Evolutionary conservation across 1,140 invertebrate genomes (phyloP), one percentile per base, ranked within the genome.

Genomic region (Drosophila fuyamai): DNA sequence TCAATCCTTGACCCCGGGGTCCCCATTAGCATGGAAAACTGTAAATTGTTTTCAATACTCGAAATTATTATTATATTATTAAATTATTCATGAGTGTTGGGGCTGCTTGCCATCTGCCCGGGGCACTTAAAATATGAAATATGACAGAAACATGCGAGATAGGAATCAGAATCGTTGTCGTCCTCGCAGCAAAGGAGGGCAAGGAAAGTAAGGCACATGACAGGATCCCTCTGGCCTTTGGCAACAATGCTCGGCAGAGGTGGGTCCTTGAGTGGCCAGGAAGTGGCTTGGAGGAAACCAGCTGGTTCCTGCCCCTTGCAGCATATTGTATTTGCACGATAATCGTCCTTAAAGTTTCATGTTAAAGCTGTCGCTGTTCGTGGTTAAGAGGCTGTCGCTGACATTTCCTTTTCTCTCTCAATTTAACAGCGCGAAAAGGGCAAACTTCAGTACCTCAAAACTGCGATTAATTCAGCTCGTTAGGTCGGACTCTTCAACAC

Each of bases 21-120:
- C 29, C 5, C 54, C 65, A 32, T 77, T 57, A 47, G 66, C 74
- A 46, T 53, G 65, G 46, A 46, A 77, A 77, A 77, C 76, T 78
- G 75, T 77, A 79, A 78, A 78, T 78, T 78, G 76, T 79, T 78
- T 79, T 79, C 75, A 79, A 78, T 78, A 78, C 58, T 54, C 63
- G 50, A 71, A 71, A 78, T 79, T 50, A 72, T 76, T 77, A 77
- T 79, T 55, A 77, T 78, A 78, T 78, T 79, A 79, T 72, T 78
- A 72, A 71, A 72, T 79, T 79, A 79, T 79, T 79, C 76, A 79
- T 72, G 76, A 78, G 38, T 46, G 38, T 18, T 63, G 63, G 29
- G n/a, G 14, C 36, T 14, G 41, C 32, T 56, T 58, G 55, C 65
- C 63, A 71, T 41, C 66, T 77, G 65, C 76, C 76, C 60, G 47